A percentile compares a stretch with the other conserved stretches of the same genome.
Conservation (phyloP, 1,140 invertebrate species). For the Drosophila arizonae region DNA sequence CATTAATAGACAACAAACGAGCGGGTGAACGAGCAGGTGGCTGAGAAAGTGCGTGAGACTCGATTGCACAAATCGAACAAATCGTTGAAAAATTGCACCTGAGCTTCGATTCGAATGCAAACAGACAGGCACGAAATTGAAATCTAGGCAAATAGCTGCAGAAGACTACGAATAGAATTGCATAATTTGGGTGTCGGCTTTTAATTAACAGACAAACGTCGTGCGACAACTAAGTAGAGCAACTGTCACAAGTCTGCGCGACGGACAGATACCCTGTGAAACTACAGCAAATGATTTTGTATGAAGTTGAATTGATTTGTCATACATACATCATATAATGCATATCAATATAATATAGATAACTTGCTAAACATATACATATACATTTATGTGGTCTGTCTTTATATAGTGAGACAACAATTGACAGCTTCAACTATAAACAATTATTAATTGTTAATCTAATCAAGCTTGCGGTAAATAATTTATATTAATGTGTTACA, state of each 20-base stretch:
- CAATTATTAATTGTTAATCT: no score
- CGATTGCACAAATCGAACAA: constrained; percentile 47
- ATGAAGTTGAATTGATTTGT: no score
- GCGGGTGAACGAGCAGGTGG: constrained; percentile 23
- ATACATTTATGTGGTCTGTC: no score
- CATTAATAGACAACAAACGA: constrained; percentile 14
- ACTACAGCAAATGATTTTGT: no score
- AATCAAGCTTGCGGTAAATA: no score
- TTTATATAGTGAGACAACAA: no score
- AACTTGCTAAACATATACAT: no score
- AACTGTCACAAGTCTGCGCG: neutral
- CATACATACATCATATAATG: no score
- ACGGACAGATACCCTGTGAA: neutral
- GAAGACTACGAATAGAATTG: constrained; percentile 34
- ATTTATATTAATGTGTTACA: no score
- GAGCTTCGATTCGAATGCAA: constrained; percentile 23
- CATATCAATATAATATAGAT: no score
- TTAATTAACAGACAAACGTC: constrained; percentile 32
- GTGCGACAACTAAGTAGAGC: neutral
- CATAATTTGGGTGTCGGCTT: constrained; percentile 28
- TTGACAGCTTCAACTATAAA: no score
- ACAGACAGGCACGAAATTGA: constrained; percentile 11
- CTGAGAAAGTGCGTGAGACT: constrained; percentile 36
- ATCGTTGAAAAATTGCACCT: constrained; percentile 25
- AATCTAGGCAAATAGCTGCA: neutral